Evolutionary conservation across 2,113 vertebrate species (phyloP).

Genomic region (Steatornis caripensis): DNA sequence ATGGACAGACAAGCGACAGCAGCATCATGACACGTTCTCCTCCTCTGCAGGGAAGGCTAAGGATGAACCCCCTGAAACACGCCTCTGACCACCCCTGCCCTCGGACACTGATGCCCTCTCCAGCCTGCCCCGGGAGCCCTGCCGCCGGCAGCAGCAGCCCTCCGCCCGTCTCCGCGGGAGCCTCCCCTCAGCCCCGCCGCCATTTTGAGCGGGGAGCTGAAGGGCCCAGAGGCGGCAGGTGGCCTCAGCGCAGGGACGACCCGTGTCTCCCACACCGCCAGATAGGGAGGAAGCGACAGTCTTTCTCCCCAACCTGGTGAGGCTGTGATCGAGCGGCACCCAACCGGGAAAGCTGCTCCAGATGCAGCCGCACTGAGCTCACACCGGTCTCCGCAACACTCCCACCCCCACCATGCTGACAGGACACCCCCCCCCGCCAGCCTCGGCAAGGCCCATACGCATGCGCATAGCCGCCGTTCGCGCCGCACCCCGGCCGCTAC

Average conservation of each 20-base stretch:
- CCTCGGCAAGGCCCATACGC: fast-evolving
- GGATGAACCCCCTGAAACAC: fast-evolving
- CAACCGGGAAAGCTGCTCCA: fast-evolving
- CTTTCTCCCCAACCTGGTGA: fast-evolving
- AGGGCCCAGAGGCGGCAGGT: fast-evolving
- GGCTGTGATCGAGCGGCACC: fast-evolving
- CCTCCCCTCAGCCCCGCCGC: not conserved
- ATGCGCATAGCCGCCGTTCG: fast-evolving
- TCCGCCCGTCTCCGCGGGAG: fast-evolving
- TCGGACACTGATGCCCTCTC: not conserved
- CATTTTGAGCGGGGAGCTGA: not conserved
- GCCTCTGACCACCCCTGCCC: not conserved
- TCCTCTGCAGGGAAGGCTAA: no score
- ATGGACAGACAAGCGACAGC: fast-evolving
- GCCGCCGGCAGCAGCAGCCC: not conserved
- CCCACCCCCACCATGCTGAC: fast-evolving
- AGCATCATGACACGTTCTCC: fast-evolving
- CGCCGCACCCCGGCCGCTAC: fast-evolving
- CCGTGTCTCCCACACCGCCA: fast-evolving
- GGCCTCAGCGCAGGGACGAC: not conserved
- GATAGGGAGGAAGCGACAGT: fast-evolving
- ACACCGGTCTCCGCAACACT: no score
- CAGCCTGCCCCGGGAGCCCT: no score
- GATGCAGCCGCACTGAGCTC: no score
- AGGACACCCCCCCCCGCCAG: no score